Evolutionary conservation across 2,113 vertebrate genomes (phyloP).

Genomic region (Pseudonaja textilis): DNA sequence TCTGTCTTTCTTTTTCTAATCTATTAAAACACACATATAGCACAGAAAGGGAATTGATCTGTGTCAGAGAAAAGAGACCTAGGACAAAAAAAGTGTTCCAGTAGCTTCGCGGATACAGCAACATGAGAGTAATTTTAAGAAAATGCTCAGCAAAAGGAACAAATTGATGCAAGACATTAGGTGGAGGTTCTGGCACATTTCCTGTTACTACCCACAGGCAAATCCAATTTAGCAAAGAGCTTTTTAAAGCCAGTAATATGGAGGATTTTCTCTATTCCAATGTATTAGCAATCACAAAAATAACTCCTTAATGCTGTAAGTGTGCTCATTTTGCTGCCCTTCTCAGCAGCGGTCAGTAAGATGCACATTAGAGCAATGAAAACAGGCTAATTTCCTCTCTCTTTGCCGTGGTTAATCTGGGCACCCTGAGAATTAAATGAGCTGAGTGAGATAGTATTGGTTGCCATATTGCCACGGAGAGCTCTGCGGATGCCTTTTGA

Average conservation of each 20-base stretch:
- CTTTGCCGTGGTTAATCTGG: neutral
- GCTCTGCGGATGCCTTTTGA: neutral
- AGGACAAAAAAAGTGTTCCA: neutral
- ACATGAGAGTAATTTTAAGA: neutral
- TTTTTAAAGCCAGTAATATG: neutral
- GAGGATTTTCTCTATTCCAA: neutral
- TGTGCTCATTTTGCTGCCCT: constrained; percentile 24
- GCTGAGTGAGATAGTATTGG: constrained; percentile 1
- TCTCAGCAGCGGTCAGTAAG: constrained; percentile 16
- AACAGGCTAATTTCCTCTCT: constrained; percentile 27
- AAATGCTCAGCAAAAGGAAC: neutral
- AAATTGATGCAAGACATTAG: neutral
- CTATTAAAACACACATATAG: neutral
- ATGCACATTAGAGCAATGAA: neutral
- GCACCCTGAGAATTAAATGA: neutral
- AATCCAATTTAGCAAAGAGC: constrained; percentile 13
- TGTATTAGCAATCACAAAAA: constrained; percentile 27
- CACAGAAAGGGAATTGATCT: neutral
- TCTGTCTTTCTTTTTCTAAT: neutral
- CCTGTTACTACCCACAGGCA: neutral
- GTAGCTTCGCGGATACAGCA: neutral
- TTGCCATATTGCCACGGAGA: neutral
- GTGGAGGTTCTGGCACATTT: neutral
- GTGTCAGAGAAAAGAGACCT: neutral
- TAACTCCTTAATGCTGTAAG: constrained; percentile 33